Evolutionary conservation across 2,797 vertebrate genomes (phyloP), one percentile per base, ranked within the genome.

Genomic region (Rhynchotus rufescens): DNA sequence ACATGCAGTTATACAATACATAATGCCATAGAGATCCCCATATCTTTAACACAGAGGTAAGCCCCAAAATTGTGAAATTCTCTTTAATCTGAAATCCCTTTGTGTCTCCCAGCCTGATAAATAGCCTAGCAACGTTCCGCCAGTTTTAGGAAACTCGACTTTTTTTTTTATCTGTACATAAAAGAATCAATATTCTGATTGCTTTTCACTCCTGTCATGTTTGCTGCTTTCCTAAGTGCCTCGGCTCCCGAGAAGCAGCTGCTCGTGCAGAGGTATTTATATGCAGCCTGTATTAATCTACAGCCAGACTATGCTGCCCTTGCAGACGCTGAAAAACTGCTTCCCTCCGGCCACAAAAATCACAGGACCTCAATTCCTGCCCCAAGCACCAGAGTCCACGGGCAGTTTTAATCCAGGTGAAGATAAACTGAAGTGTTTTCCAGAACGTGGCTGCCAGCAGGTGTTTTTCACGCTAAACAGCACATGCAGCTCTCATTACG

Each of bases 151-250:
- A 92, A 96, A 87, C 40, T 32, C 80, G n/a, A 65, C 12, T 47
- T 45, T 45, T 45, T 47, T 71, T 83, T 93, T 92, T 60, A 88
- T 91, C 79, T 71, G 56, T 73, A 76, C 51, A 65, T 85, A 92
- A 75, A 94, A 81, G 86, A 94, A 92, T 93, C 93, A 79, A 92
- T 96, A 92, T 76, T 89, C 88, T 64, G 86, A 93, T 90, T 93
- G 90, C 72, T 83, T 96, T 95, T 90, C 62, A 34, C 73, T 79
- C 88, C 71, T 40, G 8, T 17, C 2, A 0, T 45, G 60, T 77
- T 94, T 20, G 64, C 61, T 90, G 59, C 11, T 90, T 85, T 89
- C 52, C 36, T 56, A 56, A 86, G 80, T 65, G 88, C 79, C 74
- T 91, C 1, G 7, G 1, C 49, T 86, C 56, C 56, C 44, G 78